A percentile compares a stretch with the other conserved stretches of the same genome.
Evolutionary conservation across 2,888 invertebrate genomes (phyloP).

Genomic region (Gerris lacustris): DNA sequence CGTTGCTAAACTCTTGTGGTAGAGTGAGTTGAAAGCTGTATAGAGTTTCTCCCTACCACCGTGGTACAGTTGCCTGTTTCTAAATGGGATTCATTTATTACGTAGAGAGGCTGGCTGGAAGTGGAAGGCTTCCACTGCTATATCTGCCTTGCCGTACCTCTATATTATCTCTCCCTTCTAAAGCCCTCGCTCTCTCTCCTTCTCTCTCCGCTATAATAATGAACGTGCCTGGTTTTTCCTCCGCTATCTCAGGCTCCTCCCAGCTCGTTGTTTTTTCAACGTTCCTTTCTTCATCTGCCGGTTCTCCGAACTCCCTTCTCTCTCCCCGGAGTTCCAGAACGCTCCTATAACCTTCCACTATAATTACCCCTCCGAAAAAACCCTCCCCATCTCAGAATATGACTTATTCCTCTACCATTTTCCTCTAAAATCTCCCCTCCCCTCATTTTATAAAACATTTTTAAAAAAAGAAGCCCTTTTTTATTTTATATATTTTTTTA

Average conservation of each 20-base stretch:
- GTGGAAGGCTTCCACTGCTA: background rate
- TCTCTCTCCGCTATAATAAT: conserved; percentile 1
- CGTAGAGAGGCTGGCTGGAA: background rate
- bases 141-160: background rate
- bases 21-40: background rate
- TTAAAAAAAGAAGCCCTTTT: background rate
- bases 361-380: background rate
- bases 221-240: background rate
- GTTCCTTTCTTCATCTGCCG: too few relatives aligned
- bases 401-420: background rate
- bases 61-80: conserved; percentile 1
- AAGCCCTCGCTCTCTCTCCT: background rate
- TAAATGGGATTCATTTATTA: conserved; percentile 29
- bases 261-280: too few relatives aligned
- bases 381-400: background rate
- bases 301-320: background rate
- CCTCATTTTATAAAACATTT: background rate
- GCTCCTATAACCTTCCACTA: background rate
- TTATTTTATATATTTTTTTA: too few relatives aligned
- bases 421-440: background rate
- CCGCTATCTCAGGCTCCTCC: too few relatives aligned
- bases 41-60: background rate
- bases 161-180: conserved; percentile 5
- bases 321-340: background rate
- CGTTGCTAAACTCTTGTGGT: background rate